Base-by-base conservation (phyloP, 2,113 vertebrate genomes). In the Odocoileus virginianus region DNA sequence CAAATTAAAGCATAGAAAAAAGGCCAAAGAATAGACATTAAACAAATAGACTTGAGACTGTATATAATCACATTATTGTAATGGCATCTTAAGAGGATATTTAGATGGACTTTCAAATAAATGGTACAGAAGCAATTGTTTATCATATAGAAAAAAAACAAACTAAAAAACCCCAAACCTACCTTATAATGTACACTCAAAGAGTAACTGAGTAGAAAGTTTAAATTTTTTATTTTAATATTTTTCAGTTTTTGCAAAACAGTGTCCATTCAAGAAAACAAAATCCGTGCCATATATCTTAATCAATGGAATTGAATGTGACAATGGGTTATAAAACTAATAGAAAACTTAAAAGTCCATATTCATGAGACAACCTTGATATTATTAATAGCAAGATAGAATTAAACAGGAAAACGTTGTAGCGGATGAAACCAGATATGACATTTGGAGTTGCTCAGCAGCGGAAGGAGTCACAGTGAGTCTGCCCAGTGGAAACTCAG, bases 351-450 rank as follows among this genome's bases (percentile, higher is more conserved):
- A 64, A 94, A 78, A 54, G 21, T 6, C 1, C 3, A 45, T 47
- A 60, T 3, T 17, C 71, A 55, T 7, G 43, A 27, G 6, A 6
- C 36, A 91, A 43, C 1, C 43, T 14, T 54, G 28, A 45, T 12
- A 11, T 21, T 61, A 9, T 5, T 33, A 67, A 36, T 3, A 60
- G 30, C 16, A 55, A 27, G 43, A n/a, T 43, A n/a, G 7, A 27
- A 16, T 3, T 33, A 16, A 47, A 36, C 0, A 30, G 16, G 52
- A 55, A 6, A 21, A 12, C 0, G 0, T 12, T 50, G 36, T 23
- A 30, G 1, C 1, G 40, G 5, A 40, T 5, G 45, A 40, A 30
- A 16, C 6, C 54, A 28, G 15, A 1, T 2, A 0, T 2, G 45
- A 58, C 2, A 4, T 28, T 28, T 45, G 28, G 19, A 19, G 7